Evolutionary conservation across 2,797 vertebrate species (phyloP), one percentile per base, ranked within the genome.

Genomic region (Yasuhikotakia modesta): DNA sequence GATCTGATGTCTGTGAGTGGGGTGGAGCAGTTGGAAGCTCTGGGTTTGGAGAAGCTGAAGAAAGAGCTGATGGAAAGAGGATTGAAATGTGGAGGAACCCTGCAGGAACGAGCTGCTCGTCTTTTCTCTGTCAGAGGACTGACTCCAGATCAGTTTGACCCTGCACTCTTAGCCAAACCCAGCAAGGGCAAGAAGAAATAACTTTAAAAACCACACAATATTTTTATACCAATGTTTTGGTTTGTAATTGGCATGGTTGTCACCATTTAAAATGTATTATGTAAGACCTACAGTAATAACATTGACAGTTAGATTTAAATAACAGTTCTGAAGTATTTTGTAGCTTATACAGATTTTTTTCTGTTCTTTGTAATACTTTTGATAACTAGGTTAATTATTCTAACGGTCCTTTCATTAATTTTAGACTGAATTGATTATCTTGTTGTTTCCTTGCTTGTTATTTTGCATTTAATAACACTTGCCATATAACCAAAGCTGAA

Each of bases 41-140:
- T 97, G 85, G 96, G 97, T 69, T 88, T 97, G 86, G 95, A 95
- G 4, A 87, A 81, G 58, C 92, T 99, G 84, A 99, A 99, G 86
- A 73, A 79, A 68, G 93, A 94, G 12, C 88, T 99, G 46, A 86
- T 87, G 90, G 82, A 83, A 2, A 87, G 93, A 1, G 96, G 96
- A 14, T 75, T 99, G 82, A 99, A 99, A 84, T 99, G 97, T 0
- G 97, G 97, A 6, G 97, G 97, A 1, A 95, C 95, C 0, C 88
- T 98, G 27, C 88, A 89, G 10, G 95, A 99, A 84, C 94, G 96
- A 0, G 96, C 97, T 0, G 84, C 90, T 0, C 90, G 97, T 0
- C 96, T 99, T 39, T 96, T 95, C 85, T 92, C 95, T 0, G 81
- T 96, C 84, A 88, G 89, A 79, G 96, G 95, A 13, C 89, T 95